Percentiles rank a stretch among this genome's conserved stretches.
Conservation (phyloP, 2,888 invertebrate genomes). For the Limenitis camilla region DNA sequence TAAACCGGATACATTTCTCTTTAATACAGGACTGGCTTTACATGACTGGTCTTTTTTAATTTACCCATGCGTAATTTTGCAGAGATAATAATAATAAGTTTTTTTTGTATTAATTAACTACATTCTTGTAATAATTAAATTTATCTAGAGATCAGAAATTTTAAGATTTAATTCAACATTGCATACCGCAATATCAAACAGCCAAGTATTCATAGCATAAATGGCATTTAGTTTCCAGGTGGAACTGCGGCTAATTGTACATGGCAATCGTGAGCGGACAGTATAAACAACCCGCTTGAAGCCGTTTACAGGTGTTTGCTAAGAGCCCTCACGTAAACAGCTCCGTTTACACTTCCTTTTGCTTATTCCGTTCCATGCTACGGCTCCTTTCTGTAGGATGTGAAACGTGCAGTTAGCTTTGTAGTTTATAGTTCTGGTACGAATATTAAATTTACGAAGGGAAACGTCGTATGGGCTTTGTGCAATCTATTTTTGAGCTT, state of each 20-base stretch:
- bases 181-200: constrained; percentile 14
- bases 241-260: constrained; percentile 63
- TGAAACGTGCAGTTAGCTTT: constrained; percentile 12
- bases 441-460: constrained; percentile 1
- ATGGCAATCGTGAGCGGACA: constrained; percentile 58
- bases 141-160: not conserved
- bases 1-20: constrained; percentile 35
- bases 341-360: constrained; percentile 52
- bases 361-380: constrained; percentile 29
- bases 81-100: constrained; percentile 4
- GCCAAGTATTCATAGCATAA: constrained; percentile 13
- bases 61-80: constrained; percentile 16
- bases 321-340: constrained; percentile 68
- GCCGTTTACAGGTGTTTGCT: constrained; percentile 63
- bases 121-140: not conserved
- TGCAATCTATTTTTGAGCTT: not conserved
- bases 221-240: constrained; percentile 40
- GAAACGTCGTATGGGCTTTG: not conserved
- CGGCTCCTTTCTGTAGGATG: constrained; percentile 18
- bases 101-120: not conserved
- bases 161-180: constrained; percentile 1
- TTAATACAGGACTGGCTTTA: constrained; percentile 15
- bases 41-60: constrained; percentile 15
- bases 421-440: constrained; percentile 6
- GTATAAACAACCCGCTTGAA: constrained; percentile 53